Conservation (phyloP, 2,797 vertebrate genomes). For the Pseudotriccus pelzelni region DNA sequence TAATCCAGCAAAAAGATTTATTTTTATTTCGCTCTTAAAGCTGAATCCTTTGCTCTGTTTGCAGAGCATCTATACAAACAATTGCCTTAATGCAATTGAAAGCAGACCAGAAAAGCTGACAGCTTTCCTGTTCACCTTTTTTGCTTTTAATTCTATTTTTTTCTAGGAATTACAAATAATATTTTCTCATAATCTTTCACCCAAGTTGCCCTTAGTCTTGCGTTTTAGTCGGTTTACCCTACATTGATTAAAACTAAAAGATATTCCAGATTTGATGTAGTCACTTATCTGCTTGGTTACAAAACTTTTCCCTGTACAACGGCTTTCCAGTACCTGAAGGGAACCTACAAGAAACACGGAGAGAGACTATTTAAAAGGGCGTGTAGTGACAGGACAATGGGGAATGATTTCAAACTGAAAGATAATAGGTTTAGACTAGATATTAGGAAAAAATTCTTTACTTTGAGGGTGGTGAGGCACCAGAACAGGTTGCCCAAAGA, state of each 20-base stretch:
- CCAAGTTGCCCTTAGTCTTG: neutral
- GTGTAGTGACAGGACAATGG: neutral
- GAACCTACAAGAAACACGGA: neutral
- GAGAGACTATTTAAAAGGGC: neutral
- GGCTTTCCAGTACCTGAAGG: neutral
- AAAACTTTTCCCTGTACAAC: neutral
- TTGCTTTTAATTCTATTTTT: neutral
- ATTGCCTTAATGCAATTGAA: neutral
- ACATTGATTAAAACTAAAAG: neutral
- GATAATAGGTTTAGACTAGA: neutral
- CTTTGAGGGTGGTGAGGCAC: neutral
- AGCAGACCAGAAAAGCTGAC: neutral
- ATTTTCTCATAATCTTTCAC: neutral
- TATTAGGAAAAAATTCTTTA: neutral
- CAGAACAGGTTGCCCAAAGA: neutral
- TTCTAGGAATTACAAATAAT: neutral
- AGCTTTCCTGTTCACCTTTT: neutral
- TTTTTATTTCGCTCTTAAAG: constrained; percentile 50
- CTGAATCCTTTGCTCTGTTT: neutral
- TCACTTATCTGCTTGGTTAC: neutral
- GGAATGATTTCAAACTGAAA: neutral
- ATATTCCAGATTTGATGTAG: neutral
- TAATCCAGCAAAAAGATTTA: constrained; percentile 54
- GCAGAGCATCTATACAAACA: neutral
- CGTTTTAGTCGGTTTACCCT: neutral